phyloP scores from a whole-genome alignment of 2,888 invertebrate genomes.

The Drosophila neotestacea region DNA sequence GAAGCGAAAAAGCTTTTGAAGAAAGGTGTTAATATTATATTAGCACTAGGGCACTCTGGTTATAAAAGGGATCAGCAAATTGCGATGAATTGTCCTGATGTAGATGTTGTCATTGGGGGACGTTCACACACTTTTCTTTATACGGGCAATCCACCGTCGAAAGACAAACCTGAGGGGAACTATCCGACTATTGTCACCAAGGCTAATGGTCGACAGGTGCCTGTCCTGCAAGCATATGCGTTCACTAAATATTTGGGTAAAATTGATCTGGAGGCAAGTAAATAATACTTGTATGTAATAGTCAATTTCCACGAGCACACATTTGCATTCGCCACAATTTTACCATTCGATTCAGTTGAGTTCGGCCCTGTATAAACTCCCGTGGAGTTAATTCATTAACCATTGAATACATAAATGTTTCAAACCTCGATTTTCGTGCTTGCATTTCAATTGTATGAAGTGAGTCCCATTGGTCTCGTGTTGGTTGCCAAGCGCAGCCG shows the following conservation, averaged over 20 bases:
- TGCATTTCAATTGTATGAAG: no score
- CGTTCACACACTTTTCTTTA: conserved; percentile 96
- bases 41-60: conserved; percentile 87
- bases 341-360: no score
- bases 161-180: conserved; percentile 86
- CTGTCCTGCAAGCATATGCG: conserved; percentile 95
- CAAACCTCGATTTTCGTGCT: no score
- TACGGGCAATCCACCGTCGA: conserved; percentile 87
- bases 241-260: conserved; percentile 96
- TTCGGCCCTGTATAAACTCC: no score
- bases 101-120: conserved; percentile 95
- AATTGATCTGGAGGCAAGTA: conserved; percentile 86
- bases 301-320: no score
- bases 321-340: no score
- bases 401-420: no score
- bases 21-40: conserved; percentile 21
- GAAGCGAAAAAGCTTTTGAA: conserved; percentile 1
- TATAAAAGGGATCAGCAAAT: conserved; percentile 91
- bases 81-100: conserved; percentile 90
- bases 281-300: no score
- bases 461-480: no score
- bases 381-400: no score
- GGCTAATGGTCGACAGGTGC: conserved; percentile 89
- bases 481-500: no score
- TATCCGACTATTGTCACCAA: conserved; percentile 92